Evolutionary conservation across 1,140 invertebrate species (phyloP).

Genomic region (Zaprionus camerounensis): DNA sequence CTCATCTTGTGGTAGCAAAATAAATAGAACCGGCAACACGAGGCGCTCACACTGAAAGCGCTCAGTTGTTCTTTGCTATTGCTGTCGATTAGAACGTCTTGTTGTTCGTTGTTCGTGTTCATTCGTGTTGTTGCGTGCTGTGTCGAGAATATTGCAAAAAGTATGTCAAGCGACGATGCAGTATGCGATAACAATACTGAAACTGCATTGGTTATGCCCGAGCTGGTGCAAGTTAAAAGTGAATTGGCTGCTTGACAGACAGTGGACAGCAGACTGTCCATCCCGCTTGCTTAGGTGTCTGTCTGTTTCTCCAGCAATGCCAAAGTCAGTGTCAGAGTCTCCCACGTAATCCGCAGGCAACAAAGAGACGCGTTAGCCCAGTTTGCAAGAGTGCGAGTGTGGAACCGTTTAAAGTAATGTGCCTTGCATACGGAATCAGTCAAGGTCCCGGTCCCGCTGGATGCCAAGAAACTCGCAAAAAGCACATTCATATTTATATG

Average conservation of each 20-base stretch:
- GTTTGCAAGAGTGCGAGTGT: constrained; percentile 27
- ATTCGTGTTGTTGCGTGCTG: constrained; percentile 5
- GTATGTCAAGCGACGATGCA: constrained; percentile 44
- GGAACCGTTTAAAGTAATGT: constrained; percentile 54
- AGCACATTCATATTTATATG: constrained; percentile 43
- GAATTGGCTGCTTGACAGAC: constrained; percentile 30
- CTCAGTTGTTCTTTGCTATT: constrained; percentile 43
- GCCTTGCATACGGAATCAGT: constrained; percentile 73
- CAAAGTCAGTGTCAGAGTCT: constrained; percentile 41
- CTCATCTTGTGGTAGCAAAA: constrained; percentile 24
- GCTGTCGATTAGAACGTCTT: constrained; percentile 24
- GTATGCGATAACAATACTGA: constrained; percentile 13
- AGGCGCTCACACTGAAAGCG: background rate
- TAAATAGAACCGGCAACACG: constrained; percentile 38
- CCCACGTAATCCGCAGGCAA: constrained; percentile 2
- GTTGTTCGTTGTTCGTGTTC: constrained; percentile 3
- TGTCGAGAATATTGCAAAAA: constrained; percentile 35
- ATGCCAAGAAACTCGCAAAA: constrained; percentile 24
- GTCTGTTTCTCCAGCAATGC: background rate
- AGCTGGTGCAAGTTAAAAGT: constrained; percentile 26
- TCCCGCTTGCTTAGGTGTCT: background rate
- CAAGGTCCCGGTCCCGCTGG: constrained; percentile 58
- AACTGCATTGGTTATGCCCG: background rate
- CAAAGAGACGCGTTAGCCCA: constrained; percentile 7
- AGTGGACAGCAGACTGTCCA: background rate